These are phyloP conservation scores for Carcina quercana DNA, from an alignment of 2,888 invertebrate species.

Conservation along the genomic window DNA sequence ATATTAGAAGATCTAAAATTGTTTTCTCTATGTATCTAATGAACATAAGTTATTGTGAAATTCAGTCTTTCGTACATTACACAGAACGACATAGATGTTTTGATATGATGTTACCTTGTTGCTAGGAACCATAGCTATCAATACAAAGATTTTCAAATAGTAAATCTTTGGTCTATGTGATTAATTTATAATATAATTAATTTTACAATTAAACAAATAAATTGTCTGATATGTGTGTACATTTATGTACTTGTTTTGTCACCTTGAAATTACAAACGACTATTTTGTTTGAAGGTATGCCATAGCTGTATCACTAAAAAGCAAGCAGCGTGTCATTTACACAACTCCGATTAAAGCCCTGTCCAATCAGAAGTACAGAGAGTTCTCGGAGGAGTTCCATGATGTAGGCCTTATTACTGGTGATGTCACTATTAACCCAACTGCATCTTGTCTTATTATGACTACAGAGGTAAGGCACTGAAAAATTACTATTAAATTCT, in stretches of 20 bases:
- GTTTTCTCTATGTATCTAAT: no score
- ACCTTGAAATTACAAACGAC: not conserved
- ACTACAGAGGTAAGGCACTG: slow-evolving; percentile 98
- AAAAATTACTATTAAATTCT: no score
- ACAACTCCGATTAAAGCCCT: slow-evolving; percentile 99
- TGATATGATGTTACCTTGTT: no score
- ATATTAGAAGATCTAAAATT: no score
- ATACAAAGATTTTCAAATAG: no score
- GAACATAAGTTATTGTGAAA: no score
- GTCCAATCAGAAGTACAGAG: slow-evolving; percentile 99
- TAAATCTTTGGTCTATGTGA: not conserved
- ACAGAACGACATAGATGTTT: no score
- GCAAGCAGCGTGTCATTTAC: slow-evolving; percentile 98
- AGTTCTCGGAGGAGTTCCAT: slow-evolving; percentile 96
- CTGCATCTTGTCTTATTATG: slow-evolving; percentile 98
- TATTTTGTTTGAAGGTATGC: slow-evolving; percentile 79
- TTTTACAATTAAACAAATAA: not conserved
- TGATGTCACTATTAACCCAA: slow-evolving; percentile 99
- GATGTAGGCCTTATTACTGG: slow-evolving; percentile 99
- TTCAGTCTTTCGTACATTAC: no score
- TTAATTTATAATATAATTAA: slow-evolving; percentile 1
- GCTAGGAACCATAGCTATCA: no score
- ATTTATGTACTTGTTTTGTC: not conserved
- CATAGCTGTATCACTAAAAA: slow-evolving; percentile 93
- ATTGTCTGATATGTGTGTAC: no score